Base-by-base conservation (phyloP, 2,888 invertebrate genomes). In the Limnephilus rhombicus region DNA sequence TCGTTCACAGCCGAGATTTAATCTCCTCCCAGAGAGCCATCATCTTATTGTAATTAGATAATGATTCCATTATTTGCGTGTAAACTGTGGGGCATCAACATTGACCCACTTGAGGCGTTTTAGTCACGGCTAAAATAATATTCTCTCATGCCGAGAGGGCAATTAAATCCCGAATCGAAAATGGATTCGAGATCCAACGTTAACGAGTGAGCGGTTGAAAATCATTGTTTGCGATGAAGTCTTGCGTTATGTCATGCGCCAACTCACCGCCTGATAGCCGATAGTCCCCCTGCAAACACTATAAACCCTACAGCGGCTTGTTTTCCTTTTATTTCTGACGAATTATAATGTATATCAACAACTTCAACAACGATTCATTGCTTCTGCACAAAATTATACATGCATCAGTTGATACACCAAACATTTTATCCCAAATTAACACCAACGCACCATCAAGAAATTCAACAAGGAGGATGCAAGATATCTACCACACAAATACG, bases 51-150 rank as follows among this genome's bases (percentile, higher is more conserved):
- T 81, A 89, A 89, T 89, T 89, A 81, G 13, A 80, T 89, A 80
- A 89, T 81, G 37, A 82, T 41, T 41, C 53, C 83, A 90, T 90
- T 83, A 90, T 83, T 90, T 85, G 83, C 90, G 90, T 90, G 90
- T 45, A 82, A 83, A 41, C 41, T 89, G 80, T n/a, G 45, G 37
- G 37, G n/a, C 81, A 90, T 83, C 90, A 83, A 83, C 90, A 90
- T 90, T 90, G 90, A 90, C 90, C 90, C 83, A 90, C 90, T 83
- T 90, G 41, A 37, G 81, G 31, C 29, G 41, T 41, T 41, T 41
- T 45, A n/a, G 89, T 41, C 80, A 41, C 89, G 41, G 80, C 15
- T 81, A 34, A 37, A 18, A 34, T 45, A 81, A 37, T 89, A 41
- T 81, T 81, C 89, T 89, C 89, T 89, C 88, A 88, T 88, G 24